These are phyloP conservation scores for Cosmia trapezina DNA, from an alignment of 2,888 invertebrate genomes.

Conservation along the genomic window DNA sequence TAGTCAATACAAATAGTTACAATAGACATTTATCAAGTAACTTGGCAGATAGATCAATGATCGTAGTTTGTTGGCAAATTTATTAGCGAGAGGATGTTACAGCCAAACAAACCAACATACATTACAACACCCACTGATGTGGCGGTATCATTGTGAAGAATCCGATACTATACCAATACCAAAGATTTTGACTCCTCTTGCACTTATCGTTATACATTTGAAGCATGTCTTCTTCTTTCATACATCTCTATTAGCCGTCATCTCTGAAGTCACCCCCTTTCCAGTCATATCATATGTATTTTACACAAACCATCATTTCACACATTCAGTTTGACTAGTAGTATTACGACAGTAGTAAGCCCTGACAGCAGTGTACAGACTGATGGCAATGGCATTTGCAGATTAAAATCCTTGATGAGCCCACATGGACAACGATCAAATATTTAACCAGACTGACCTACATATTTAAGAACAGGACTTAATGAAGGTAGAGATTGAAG, in stretches of 20 bases:
- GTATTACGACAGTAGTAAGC: neutral
- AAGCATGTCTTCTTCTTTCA: neutral
- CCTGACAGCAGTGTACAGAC: neutral
- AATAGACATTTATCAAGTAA: neutral
- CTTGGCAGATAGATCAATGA: neutral
- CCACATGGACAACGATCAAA: constrained; percentile 35
- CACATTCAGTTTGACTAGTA: neutral
- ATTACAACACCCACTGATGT: neutral
- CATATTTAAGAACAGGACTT: constrained; percentile 8
- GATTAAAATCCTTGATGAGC: constrained; percentile 43
- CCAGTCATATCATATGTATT: neutral
- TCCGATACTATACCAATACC: neutral
- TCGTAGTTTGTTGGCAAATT: neutral
- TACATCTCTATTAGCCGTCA: neutral
- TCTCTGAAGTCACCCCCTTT: neutral
- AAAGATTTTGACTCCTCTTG: neutral
- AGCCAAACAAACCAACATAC: neutral
- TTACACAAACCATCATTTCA: neutral
- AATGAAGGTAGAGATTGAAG: constrained; percentile 21
- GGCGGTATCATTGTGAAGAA: neutral
- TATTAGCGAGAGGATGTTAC: neutral
- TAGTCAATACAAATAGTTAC: neutral
- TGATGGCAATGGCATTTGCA: constrained; percentile 31
- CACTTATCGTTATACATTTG: no score
- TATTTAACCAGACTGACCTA: constrained; percentile 32